These are phyloP conservation scores for Heliconius ismenius DNA, from an alignment of 2,888 invertebrate genomes.

Conservation along the genomic window DNA sequence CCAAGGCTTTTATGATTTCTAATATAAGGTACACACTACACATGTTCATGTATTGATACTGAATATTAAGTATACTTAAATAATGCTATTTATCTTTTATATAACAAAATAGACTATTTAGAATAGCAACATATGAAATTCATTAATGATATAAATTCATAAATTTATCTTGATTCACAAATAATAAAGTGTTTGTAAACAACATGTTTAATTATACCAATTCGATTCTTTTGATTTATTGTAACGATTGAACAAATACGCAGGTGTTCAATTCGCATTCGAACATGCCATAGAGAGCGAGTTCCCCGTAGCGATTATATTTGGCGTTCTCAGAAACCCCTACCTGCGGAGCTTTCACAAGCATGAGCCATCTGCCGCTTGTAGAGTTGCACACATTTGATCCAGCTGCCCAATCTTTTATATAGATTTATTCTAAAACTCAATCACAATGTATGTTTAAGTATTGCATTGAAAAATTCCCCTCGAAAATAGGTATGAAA, in stretches of 20 bases:
- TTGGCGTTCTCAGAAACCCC: constrained; percentile 77
- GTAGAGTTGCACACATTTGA: constrained; percentile 48
- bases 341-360: constrained; percentile 72
- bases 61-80: background rate
- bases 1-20: constrained; percentile 33
- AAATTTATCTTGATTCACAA: background rate
- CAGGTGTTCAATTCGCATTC: constrained; percentile 69
- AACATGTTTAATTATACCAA: background rate
- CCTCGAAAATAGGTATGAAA: constrained; percentile 7
- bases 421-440: constrained; percentile 32
- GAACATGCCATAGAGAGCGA: constrained; percentile 68
- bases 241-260: constrained; percentile 43
- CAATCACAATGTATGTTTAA: constrained; percentile 19
- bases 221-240: constrained; percentile 9
- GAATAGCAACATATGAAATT: background rate
- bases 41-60: background rate
- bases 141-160: background rate
- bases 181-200: constrained; percentile 11
- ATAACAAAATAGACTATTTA: background rate
- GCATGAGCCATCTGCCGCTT: constrained; percentile 54
- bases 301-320: constrained; percentile 78
- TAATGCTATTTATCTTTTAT: constrained; percentile 8
- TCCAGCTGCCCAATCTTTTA: constrained; percentile 38
- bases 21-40: constrained; percentile 22
- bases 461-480: constrained; percentile 16